These are phyloP conservation scores for Amphiduros pacificus DNA, from an alignment of 2,888 invertebrate genomes.

Conservation along the genomic window DNA sequence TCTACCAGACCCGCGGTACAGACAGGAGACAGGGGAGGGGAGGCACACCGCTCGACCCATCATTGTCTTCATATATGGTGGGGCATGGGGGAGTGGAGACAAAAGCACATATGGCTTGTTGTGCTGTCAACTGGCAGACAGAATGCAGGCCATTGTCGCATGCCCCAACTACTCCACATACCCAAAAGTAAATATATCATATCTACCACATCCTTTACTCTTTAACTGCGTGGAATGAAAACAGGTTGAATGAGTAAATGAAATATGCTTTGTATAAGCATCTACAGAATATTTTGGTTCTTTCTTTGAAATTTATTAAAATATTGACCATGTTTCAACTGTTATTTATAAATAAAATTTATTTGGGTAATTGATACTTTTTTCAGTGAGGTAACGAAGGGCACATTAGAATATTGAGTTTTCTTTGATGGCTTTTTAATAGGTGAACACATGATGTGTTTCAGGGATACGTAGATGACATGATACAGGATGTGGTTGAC, in stretches of 20 bases:
- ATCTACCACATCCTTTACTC: too few relatives aligned
- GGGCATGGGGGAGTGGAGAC: slow-evolving; percentile 52
- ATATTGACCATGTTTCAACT: too few relatives aligned
- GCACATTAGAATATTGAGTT: not conserved
- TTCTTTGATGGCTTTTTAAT: too few relatives aligned
- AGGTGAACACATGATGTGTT: too few relatives aligned
- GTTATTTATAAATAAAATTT: too few relatives aligned
- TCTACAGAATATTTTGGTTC: too few relatives aligned
- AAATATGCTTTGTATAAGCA: too few relatives aligned
- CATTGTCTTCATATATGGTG: slow-evolving; percentile 53
- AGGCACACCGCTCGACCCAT: slow-evolving; percentile 33
- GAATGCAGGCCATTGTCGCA: slow-evolving; percentile 44
- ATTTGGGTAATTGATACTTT: not conserved
- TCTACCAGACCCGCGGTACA: slow-evolving; percentile 29
- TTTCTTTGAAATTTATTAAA: too few relatives aligned
- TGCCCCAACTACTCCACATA: slow-evolving; percentile 53
- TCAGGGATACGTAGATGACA: slow-evolving; percentile 57
- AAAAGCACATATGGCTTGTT: slow-evolving; percentile 53
- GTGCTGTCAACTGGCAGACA: slow-evolving; percentile 45
- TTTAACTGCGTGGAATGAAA: too few relatives aligned
- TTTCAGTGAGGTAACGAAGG: not conserved
- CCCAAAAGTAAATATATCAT: slow-evolving; percentile 52
- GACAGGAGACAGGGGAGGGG: not conserved
- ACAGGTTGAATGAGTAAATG: too few relatives aligned
- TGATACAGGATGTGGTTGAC: slow-evolving; percentile 56